phyloP scores from a whole-genome alignment of 2,888 invertebrate genomes.

The Anthrax anthrax region DNA sequence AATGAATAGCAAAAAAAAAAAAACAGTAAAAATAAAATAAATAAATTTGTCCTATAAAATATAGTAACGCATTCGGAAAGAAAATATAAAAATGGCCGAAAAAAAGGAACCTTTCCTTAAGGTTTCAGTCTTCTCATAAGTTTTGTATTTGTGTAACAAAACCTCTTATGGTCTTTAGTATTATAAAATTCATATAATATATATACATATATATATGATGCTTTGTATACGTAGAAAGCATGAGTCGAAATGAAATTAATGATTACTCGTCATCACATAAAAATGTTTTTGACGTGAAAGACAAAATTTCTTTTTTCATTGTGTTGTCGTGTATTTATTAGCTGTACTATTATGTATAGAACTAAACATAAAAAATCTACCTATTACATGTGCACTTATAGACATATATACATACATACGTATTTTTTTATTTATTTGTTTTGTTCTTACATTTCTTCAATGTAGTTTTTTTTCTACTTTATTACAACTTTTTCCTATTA shows the following conservation, averaged over 20 bases:
- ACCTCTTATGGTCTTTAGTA: too few species aligned
- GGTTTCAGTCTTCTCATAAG: background rate
- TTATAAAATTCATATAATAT: background rate
- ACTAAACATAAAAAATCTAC: too few species aligned
- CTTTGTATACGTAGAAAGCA: constrained; percentile 9
- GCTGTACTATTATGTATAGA: too few species aligned
- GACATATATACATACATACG: too few species aligned
- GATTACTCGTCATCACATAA: constrained; percentile 12
- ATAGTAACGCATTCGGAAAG: too few species aligned
- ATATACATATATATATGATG: background rate
- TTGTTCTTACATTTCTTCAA: too few species aligned
- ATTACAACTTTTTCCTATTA: too few species aligned
- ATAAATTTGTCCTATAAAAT: too few species aligned
- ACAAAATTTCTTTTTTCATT: constrained; percentile 8
- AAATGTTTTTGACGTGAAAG: constrained; percentile 14
- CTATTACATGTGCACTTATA: too few species aligned
- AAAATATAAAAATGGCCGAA: background rate
- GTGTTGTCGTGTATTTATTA: too few species aligned
- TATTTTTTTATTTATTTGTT: too few species aligned
- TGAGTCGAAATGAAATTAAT: constrained; percentile 14
- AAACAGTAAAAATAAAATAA: background rate
- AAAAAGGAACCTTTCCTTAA: background rate
- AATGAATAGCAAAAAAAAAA: background rate
- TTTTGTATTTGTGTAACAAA: background rate
- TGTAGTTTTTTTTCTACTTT: too few species aligned